Percentiles rank a stretch among this genome's conserved stretches.
Evolutionary conservation across 2,888 invertebrate species (phyloP).

Genomic region (Meliscaeva auricollis): DNA sequence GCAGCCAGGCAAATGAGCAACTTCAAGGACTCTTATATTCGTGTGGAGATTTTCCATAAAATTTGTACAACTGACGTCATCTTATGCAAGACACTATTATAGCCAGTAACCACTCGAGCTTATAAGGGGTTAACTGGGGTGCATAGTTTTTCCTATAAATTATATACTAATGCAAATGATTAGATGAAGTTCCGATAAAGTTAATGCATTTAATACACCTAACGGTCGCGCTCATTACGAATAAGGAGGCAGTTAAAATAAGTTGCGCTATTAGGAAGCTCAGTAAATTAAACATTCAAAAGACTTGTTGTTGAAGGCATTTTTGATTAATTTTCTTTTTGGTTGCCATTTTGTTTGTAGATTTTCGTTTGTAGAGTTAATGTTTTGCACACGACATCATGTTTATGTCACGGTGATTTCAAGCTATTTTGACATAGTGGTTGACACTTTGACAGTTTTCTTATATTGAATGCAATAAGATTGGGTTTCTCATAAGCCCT

Average conservation of each 20-base stretch:
- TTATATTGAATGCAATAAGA: too few relatives aligned
- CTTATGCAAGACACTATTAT: constrained; percentile 2
- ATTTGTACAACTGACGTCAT: constrained; percentile 31
- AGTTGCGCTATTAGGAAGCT: constrained; percentile 28
- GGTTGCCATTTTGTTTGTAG: too few relatives aligned
- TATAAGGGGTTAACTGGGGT: constrained; percentile 20
- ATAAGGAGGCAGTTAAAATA: constrained; percentile 46
- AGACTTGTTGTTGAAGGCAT: too few relatives aligned
- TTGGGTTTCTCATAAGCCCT: too few relatives aligned
- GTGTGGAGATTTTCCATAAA: constrained; percentile 60
- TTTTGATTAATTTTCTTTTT: too few relatives aligned
- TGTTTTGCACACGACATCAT: too few relatives aligned
- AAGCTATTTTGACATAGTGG: background rate
- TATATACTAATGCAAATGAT: constrained; percentile 64
- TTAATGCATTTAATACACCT: constrained; percentile 59
- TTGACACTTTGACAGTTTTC: too few relatives aligned
- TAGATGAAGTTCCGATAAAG: constrained; percentile 61
- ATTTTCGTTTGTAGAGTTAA: too few relatives aligned
- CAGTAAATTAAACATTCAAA: too few relatives aligned
- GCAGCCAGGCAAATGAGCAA: constrained; percentile 66
- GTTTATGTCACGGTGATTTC: background rate
- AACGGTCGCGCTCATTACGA: constrained; percentile 25
- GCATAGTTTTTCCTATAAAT: constrained; percentile 5
- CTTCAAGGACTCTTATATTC: constrained; percentile 58
- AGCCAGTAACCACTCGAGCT: constrained; percentile 9